These are phyloP conservation scores for Drosophila cardini DNA, from an alignment of 1,140 invertebrate genomes.

Conservation along the genomic window DNA sequence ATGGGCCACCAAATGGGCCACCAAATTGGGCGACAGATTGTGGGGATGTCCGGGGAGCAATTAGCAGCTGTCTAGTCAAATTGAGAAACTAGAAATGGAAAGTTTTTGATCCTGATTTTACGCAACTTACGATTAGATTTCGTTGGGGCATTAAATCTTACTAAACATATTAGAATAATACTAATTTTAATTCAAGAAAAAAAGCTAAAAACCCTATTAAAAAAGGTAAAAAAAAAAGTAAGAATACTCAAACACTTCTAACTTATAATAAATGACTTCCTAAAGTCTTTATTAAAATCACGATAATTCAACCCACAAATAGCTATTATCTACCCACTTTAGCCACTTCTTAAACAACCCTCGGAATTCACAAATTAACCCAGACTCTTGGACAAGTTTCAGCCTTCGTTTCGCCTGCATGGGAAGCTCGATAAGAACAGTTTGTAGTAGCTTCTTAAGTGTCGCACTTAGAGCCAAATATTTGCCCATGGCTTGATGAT, in stretches of 20 bases:
- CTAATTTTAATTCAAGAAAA: neutral
- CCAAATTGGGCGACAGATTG: neutral
- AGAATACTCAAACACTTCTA: too few species aligned
- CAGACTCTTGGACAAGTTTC: too few species aligned
- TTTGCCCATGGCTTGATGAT: constrained; percentile 29
- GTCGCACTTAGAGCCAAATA: constrained; percentile 31
- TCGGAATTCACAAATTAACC: too few species aligned
- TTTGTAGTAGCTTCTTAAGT: neutral
- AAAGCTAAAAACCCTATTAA: too few species aligned
- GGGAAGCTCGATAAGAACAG: too few species aligned
- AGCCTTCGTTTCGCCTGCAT: too few species aligned
- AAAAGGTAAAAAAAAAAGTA: too few species aligned
- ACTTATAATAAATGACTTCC: too few species aligned
- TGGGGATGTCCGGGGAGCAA: constrained; percentile 38
- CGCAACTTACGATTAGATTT: neutral
- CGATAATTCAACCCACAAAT: too few species aligned
- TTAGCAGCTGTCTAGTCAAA: constrained; percentile 45
- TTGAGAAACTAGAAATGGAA: constrained; percentile 1
- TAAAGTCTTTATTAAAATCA: too few species aligned
- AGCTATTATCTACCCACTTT: too few species aligned
- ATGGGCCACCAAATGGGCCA: constrained; percentile 4
- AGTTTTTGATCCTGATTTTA: neutral
- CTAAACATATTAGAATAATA: neutral
- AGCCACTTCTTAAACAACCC: too few species aligned
- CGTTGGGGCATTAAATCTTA: neutral